Base-by-base conservation (phyloP, 2,797 vertebrate genomes). In the Paramormyrops hopkinsi region DNA sequence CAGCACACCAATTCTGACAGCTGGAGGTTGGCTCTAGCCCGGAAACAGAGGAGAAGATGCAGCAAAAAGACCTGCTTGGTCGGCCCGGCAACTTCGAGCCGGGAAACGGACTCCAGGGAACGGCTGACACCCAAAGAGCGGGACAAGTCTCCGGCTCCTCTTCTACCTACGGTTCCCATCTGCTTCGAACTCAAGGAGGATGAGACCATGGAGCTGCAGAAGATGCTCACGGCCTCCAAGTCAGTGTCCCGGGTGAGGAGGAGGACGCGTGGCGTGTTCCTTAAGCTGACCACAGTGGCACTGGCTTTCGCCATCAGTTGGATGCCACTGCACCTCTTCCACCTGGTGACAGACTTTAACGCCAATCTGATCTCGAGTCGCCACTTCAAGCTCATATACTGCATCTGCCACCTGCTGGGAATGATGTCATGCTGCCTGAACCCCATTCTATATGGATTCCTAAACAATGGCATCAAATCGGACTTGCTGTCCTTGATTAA, bases 311-410 rank as follows among this genome's bases (percentile, higher is more conserved):
- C 95, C 0, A 93, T 97, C 46, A 97, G 96, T 3, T 97, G 96
- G 96, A 96, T 97, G 96, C 96, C 96, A 2, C 95, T 97, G 73
- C 96, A 97, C 90, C 93, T 97, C 87, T 97, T 97, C 91, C 96
- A 96, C 4, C 94, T 97, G 90, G 95, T 97, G 46, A 96, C 96
- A 0, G 96, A 97, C 91, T 96, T 97, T 90, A 96, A 96, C 44
- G 95, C 95, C 53, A 95, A 95, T 90, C 94, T 97, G 2, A 96
- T 97, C 92, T 97, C 96, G 50, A 96, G 96, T n/a, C 95, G 96
- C 87, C 96, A 97, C 91, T 97, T 97, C 93, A 97, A 96, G 92
- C 93, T 97, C 91, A 93, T 97, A 1, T 97, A 96, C 73, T 97
- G 96, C 89, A 95, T 97, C 90, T 97, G 96, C 90, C 96, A 97